Evolutionary conservation across 1,140 invertebrate genomes (phyloP), one percentile per base, ranked within the genome.

Genomic region (Trissolcus basalis): DNA sequence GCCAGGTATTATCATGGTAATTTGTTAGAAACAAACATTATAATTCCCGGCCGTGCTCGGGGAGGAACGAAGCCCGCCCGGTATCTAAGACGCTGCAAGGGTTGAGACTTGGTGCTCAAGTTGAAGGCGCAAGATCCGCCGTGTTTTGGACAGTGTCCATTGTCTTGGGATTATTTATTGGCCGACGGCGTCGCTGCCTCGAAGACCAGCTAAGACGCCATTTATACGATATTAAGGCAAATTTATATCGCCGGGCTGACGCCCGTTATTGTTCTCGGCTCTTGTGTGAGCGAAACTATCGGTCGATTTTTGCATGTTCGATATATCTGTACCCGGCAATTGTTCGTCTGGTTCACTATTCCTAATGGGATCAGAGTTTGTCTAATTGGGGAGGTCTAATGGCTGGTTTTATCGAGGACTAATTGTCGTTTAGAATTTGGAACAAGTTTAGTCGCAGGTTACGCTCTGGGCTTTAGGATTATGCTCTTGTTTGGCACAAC

Each of bases 21-120:
- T 88, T 88, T 87, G 87, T 88, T 88, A 87, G 86, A 87, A 88
- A 88, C 87, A 88, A 88, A 88, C 86, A 87, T 88, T 87, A 88
- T 87, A 87, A 88, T 87, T 86, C 82, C 80, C 71, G 79, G 51
- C 63, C 50, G n/a, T n/a, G n/a, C 33, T 35, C 36, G 36, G 61
- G 70, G 61, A 59, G 50, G 55, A 51, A 63, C n/a, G 71, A 43
- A 56, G 55, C 44, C 33, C 47, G 33, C 19, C 19, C 6, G 19
- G 2, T 27, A 61, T 59, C 71, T 61, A 72, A 77, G 68, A 65
- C 69, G 76, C 27, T 15, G 47, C 50, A 67, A 54, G 82, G 85
- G 84, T 83, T 83, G 79, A 84, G 84, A 84, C 80, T 85, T 81
- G 41, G 83, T 82, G 79, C 72, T 77, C 72, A 83, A 87, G 74